These are phyloP conservation scores for Unio pictorum DNA, from an alignment of 2,888 invertebrate genomes.

Conservation along the genomic window DNA sequence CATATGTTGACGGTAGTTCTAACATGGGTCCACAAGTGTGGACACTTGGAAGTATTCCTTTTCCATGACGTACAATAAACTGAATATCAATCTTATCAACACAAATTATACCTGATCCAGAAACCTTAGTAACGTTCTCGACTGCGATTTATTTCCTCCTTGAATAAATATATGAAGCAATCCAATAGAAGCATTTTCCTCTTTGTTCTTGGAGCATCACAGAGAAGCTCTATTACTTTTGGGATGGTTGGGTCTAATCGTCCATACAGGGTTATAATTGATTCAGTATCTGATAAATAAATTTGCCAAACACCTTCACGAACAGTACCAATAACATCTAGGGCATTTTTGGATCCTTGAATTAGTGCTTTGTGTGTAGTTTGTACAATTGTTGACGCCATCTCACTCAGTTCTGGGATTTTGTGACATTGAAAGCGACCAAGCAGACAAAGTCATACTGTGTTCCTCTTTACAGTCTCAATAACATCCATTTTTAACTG, in stretches of 20 bases:
- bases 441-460: constrained; percentile 2
- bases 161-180: constrained; percentile 14
- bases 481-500: constrained; percentile 12
- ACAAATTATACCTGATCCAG: constrained; percentile 13
- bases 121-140: constrained; percentile 4
- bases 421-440: constrained; percentile 5
- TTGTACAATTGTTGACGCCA: constrained; percentile 7
- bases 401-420: not conserved
- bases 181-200: constrained; percentile 7
- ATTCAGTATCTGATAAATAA: too few species aligned
- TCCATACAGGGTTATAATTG: too few species aligned
- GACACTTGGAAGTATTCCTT: too few species aligned
- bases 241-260: too few species aligned
- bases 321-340: constrained; percentile 9
- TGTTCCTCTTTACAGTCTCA: constrained; percentile 3
- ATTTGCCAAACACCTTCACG: not conserved
- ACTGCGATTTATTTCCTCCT: constrained; percentile 6
- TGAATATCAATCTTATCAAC: not conserved
- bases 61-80: too few species aligned
- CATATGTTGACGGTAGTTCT: too few species aligned
- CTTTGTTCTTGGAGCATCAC: not conserved
- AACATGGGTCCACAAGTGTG: too few species aligned
- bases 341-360: constrained; percentile 16
- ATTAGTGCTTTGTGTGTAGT: constrained; percentile 11
- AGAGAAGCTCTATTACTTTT: too few species aligned